These are phyloP conservation scores for Drosophila biarmipes DNA, from an alignment of 1,140 invertebrate species.

Conservation along the genomic window DNA sequence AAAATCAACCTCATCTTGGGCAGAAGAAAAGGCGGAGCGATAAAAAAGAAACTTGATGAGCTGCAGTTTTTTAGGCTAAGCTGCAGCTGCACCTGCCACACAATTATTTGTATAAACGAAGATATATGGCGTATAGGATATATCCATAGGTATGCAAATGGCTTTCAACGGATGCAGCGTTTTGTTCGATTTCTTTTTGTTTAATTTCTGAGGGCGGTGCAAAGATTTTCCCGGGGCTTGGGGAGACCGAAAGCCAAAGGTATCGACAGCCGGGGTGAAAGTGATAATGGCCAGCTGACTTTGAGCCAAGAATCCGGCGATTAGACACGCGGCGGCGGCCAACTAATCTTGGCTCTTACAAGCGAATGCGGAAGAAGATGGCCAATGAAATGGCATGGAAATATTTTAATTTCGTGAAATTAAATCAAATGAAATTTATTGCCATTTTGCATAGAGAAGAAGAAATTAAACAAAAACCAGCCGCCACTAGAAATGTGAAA, in stretches of 20 bases:
- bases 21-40: slow-evolving; percentile 24
- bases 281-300: slow-evolving; percentile 40
- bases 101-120: slow-evolving; percentile 30
- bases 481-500: slow-evolving; percentile 75
- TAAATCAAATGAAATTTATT: slow-evolving; percentile 72
- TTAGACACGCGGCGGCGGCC: slow-evolving; percentile 60
- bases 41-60: slow-evolving; percentile 53
- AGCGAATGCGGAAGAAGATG: slow-evolving; percentile 60
- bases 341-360: slow-evolving; percentile 43
- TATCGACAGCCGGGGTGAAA: slow-evolving; percentile 61
- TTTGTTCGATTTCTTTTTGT: slow-evolving; percentile 50
- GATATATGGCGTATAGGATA: slow-evolving; percentile 5
- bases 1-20: slow-evolving; percentile 34
- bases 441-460: slow-evolving; percentile 58
- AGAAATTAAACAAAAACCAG: slow-evolving; percentile 28
- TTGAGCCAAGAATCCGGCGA: slow-evolving; percentile 56
- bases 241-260: not conserved
- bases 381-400: slow-evolving; percentile 23
- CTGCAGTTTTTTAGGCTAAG: slow-evolving; percentile 52
- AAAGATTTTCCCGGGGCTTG: slow-evolving; percentile 45
- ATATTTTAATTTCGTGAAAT: slow-evolving; percentile 72
- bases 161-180: slow-evolving; percentile 55
- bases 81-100: slow-evolving; percentile 52
- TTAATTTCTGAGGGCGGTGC: slow-evolving; percentile 31
- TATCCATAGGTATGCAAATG: slow-evolving; percentile 43